Evolutionary conservation across 2,797 vertebrate species (phyloP), one percentile per base, ranked within the genome.

Genomic region (Aulostomus chinensis): DNA sequence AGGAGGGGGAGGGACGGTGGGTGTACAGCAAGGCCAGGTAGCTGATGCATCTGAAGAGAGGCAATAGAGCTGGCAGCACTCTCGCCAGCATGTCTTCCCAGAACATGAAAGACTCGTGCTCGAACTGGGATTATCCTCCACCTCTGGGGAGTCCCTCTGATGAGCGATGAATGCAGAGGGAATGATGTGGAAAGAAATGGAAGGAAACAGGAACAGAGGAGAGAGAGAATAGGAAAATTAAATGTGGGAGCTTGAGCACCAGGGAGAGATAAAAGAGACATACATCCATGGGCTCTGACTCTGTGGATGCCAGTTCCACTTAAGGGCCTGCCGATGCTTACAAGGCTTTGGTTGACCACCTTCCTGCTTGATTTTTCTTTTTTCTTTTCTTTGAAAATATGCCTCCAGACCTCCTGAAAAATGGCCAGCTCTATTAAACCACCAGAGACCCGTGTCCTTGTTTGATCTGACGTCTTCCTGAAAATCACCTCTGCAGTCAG

Each of bases 41-140:
- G 54, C 58, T 39, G 51, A 68, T 29, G 58, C 64, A 65, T 59
- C 76, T 68, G 40, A 7, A 14, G 48, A 43, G 58, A 70, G 50
- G 64, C 64, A 45, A 54, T 50, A 15, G 63, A 63, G 40, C 70
- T 70, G 58, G 68, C 66, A 76, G 71, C 42, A 3, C 68, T 80
- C 68, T 76, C 48, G 7, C 56, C 66, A 58, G 60, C 18, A 34
- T 38, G 73, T 80, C 85, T 84, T 87, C 83, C 73, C 77, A 84
- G 62, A 56, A 86, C 80, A 81, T 89, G 80, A 90, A 88, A 89
- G 86, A 72, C 73, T 76, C 7, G 3, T 48, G 64, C 65, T 57
- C 71, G 29, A 86, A 78, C 74, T 78, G 77, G 81, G 86, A 87
- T 88, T 87, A 88, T 81, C 64, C 38, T 25, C 20, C 42, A 56